Base-by-base conservation (phyloP, 2,888 invertebrate genomes). In the Morinoia aosen region DNA sequence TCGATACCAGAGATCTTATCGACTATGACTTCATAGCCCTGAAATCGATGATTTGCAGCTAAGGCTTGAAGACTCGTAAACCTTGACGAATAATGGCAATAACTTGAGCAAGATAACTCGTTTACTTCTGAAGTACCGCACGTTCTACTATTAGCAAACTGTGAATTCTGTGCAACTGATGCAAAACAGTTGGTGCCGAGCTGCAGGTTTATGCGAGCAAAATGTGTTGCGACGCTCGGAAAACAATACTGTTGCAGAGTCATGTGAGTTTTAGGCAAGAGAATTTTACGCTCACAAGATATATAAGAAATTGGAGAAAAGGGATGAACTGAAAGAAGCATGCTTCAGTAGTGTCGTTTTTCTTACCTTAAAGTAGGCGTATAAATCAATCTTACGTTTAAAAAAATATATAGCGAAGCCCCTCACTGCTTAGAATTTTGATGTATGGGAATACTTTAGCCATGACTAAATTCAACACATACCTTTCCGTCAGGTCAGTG, bases 1-100 rank as follows among this genome's bases (percentile, higher is more conserved):
- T 90, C 48, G 90, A 90, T 90, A 40, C 90, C 90, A 3, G 48
- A 90, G 90, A 90, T 90, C 90, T 90, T 90, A 90, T 90, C 90
- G 48, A 40, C 90, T 16, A 90, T 33, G 90, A 90, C 90, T 90
- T 90, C 90, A 48, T 90, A 90, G 90, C 90, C 90, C 48, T 90
- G 40, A 90, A 76, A 76, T 76, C 76, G 76, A 25, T 76, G 76
- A 76, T 76, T 76, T 76, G 76, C 76, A 33, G 33, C 76, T 19
- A 76, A 76, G 76, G 76, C 76, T 25, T 76, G 76, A 33, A 76
- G 76, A 33, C 76, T 76, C 76, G 76, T 76, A 76, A 76, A 33
- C 76, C 25, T 76, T 76, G 76, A 76, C 76, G 33, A 76, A 76
- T 76, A 76, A 76, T 76, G 76, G 25, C 76, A 76, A 8, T 76